These are phyloP conservation scores for Thalassoma bifasciatum DNA, from an alignment of 2,113 vertebrate species.

Conservation along the genomic window DNA sequence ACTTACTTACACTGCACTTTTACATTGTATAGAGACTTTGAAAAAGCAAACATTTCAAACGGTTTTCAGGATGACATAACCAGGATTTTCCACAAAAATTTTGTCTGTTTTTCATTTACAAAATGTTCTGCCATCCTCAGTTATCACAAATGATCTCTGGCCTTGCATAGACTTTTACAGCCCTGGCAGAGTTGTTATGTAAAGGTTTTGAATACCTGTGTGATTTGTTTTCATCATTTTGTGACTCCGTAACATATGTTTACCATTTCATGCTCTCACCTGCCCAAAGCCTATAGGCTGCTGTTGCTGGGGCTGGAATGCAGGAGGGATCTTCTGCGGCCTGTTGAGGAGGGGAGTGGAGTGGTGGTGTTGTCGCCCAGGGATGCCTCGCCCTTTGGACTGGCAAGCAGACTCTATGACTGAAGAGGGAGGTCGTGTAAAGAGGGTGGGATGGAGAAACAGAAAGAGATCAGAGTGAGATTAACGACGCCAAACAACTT, in stretches of 20 bases:
- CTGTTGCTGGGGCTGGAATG: slow-evolving; percentile 89
- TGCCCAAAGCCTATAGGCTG: slow-evolving; percentile 92
- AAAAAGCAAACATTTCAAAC: neutral
- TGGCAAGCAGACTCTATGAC: slow-evolving; percentile 86
- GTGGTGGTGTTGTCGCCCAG: slow-evolving; percentile 87
- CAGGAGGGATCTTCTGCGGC: slow-evolving; percentile 90
- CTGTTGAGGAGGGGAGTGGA: slow-evolving; percentile 85
- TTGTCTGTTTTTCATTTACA: too few species aligned
- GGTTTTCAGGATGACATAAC: neutral
- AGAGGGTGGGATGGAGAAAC: neutral
- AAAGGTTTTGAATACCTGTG: neutral
- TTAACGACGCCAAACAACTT: neutral
- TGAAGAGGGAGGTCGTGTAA: slow-evolving; percentile 34
- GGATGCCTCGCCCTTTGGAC: slow-evolving; percentile 87
- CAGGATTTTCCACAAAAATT: neutral
- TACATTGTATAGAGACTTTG: neutral
- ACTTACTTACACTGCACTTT: neutral
- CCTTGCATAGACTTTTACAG: neutral
- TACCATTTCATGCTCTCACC: slow-evolving; percentile 76
- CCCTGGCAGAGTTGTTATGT: neutral
- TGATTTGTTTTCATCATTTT: neutral
- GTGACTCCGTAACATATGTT: neutral
- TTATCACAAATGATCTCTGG: neutral
- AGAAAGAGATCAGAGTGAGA: neutral
- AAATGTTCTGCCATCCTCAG: neutral